A percentile compares a stretch with the other conserved stretches of the same genome.
Conservation (phyloP, 30 jellyfish, hydroid and myxozoan genomes). For the Morbakka virulenta region DNA sequence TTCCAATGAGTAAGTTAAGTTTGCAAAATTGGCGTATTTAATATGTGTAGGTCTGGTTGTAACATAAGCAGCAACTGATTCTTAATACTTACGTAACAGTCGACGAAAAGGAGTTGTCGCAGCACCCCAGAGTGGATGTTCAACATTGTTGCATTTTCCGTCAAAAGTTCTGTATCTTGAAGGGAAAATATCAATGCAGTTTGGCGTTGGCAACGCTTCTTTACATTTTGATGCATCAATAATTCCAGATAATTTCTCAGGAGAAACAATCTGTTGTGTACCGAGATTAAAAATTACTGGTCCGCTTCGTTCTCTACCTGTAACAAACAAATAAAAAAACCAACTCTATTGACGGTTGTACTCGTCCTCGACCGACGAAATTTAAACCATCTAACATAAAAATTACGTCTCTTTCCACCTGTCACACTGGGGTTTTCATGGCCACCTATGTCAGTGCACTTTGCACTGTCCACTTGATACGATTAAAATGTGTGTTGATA, state of each 20-base stretch:
- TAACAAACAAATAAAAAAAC: neutral
- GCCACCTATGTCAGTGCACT: too few species aligned
- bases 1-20: too few species aligned
- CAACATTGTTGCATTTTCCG: conserved; percentile 77
- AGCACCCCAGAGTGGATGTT: conserved; percentile 83
- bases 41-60: too few species aligned
- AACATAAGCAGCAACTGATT: neutral
- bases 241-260: conserved; percentile 48
- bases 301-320: conserved; percentile 69
- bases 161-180: conserved; percentile 63
- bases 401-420: too few species aligned
- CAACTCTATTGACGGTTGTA: too few species aligned
- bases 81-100: conserved; percentile 44
- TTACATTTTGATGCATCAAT: conserved; percentile 77
- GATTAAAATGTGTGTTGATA: too few species aligned
- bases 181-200: conserved; percentile 37
- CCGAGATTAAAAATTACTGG: conserved; percentile 66
- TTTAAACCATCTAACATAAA: too few species aligned
- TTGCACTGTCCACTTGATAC: too few species aligned
- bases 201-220: conserved; percentile 39
- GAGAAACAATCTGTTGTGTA: conserved; percentile 69
- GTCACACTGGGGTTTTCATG: too few species aligned
- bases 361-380: too few species aligned
- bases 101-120: conserved; percentile 65
- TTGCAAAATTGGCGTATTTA: too few species aligned